phyloP scores from a whole-genome alignment of 2,888 invertebrate species.

The Melinopterus prodromus region DNA sequence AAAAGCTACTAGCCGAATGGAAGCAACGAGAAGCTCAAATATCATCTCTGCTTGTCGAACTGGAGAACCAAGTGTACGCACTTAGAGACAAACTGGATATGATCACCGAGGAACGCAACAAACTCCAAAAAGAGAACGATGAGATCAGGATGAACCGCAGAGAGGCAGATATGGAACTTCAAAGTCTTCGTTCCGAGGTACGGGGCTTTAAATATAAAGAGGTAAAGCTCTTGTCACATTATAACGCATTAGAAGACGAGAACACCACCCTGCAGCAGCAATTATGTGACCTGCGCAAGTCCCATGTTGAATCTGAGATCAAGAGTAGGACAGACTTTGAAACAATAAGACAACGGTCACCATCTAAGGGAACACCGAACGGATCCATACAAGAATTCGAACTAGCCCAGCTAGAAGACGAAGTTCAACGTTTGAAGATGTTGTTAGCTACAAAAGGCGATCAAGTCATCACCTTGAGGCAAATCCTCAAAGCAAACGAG shows the following conservation, averaged over 20 bases:
- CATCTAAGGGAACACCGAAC: background rate
- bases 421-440: constrained; percentile 6
- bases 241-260: constrained; percentile 15
- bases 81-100: constrained; percentile 14
- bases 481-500: background rate
- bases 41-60: background rate
- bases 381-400: background rate
- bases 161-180: background rate
- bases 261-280: constrained; percentile 13
- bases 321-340: constrained; percentile 11
- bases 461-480: constrained; percentile 4
- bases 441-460: constrained; percentile 18
- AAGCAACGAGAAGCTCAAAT: constrained; percentile 13
- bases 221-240: constrained; percentile 6
- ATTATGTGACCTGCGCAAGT: constrained; percentile 9
- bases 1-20: background rate
- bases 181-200: background rate
- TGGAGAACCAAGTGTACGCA: background rate
- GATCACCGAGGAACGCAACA: constrained; percentile 11
- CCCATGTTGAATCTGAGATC: constrained; percentile 19
- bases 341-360: background rate
- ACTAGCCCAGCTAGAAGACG: background rate
- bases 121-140: background rate
- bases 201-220: constrained; percentile 18
- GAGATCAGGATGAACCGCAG: background rate